Evolutionary conservation across 1,140 invertebrate genomes (phyloP), one percentile per base, ranked within the genome.

Genomic region (Leptinotarsa undecemlineata): DNA sequence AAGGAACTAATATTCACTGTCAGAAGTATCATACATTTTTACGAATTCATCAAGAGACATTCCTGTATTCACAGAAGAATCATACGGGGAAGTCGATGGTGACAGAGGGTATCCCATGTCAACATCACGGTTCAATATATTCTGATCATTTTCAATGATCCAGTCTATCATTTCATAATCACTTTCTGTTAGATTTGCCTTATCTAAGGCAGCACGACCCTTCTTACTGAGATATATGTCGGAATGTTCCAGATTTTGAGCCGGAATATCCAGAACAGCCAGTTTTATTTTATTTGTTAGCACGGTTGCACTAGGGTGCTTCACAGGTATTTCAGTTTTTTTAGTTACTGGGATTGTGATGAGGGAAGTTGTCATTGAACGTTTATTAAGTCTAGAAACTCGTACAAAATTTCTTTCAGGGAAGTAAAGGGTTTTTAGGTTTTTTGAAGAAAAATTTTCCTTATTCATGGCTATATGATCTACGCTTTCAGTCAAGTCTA

Each of bases 121-220:
- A 48, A 20, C 23, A 19, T 48, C 68, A 1, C 13, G 33, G 21
- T 47, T 33, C 33, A 68, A 26, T 61, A n/a, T 17, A n/a, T 6
- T 20, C 20, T 61, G 60, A 64, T 33, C 26, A 14, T 64, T n/a
- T 33, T 64, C 63, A 64, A 64, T 64, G 17, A 69, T 69, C 68
- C 26, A 48, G 68, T 69, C 48, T n/a, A 69, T 69, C 68, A 69
- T 69, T 69, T 69, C 19, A 42, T 69, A 69, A 14, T 69, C 68
- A 48, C 33, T 69, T 48, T 14, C 19, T n/a, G 14, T 51, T n/a
- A 69, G 48, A n/a, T 48, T 69, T 48, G 48, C 33, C 20, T 69
- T 69, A 3, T 67, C 64, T 23, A 67, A 26, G 26, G 26, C 23
- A 67, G 15, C 42, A 23, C 21, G 13, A 1, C 15, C 33, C 3